Evolutionary conservation across 2,888 invertebrate genomes (phyloP), one percentile per base, ranked within the genome.

Genomic region (Torymus texanus): DNA sequence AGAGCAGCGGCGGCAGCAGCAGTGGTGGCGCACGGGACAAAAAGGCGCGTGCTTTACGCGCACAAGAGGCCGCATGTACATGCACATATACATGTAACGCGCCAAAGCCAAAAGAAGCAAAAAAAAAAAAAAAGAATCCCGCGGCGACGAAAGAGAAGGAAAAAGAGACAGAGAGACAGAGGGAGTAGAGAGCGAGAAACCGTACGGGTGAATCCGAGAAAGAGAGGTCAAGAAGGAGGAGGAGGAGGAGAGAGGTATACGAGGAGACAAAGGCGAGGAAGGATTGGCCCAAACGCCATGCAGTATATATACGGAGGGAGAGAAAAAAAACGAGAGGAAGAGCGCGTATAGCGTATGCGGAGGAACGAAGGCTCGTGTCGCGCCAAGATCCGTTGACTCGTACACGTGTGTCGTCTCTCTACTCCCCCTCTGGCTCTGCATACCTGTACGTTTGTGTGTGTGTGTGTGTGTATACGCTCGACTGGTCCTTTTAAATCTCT

Each of bases 181-280:
- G 13, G 8, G 14, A 18, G 18, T 51, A 58, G n/a, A 29, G 29
- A 29, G 29, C 3, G 50, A 59, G 70, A 59, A 59, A 50, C 58
- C 50, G 70, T 71, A 59, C 59, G 59, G 11, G 51, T n/a, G 70
- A 71, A 21, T 61, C 59, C 50, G 51, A 41, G 59, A 59, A 51
- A 50, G 67, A 24, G 13, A 66, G 53, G 41, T 18, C 18, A 18
- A 65, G 18, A 50, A n/a, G 11, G 41, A 29, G 16, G 21, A n/a
- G 70, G 29, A 29, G 2, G 59, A 14, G 16, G 5, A 58, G 58
- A 8, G 59, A 14, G 16, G 5, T 29, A 29, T 29, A n/a, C 62
- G 41, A 50, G 68, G 67, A 78, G 78, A 78, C 73, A 78, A 73
- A 78, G 73, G 78, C 59, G 41, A 21, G 62, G 76, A 58, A 63